These are phyloP conservation scores for Odocoileus hemionus DNA, from an alignment of 2,113 vertebrate species.

Conservation along the genomic window DNA sequence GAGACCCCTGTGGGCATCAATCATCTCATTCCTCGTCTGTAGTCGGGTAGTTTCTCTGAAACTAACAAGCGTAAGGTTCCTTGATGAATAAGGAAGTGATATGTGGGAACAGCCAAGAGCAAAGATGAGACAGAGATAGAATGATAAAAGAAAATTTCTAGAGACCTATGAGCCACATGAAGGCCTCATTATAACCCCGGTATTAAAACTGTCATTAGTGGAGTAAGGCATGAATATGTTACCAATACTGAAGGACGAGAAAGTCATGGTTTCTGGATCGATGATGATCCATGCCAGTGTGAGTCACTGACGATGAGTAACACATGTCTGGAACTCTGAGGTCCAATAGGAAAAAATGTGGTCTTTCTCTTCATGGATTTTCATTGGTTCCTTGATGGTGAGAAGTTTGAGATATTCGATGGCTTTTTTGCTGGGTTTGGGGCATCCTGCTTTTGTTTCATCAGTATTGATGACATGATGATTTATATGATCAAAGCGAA, in stretches of 20 bases:
- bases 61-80: no score
- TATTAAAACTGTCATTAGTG: no score
- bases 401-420: background rate
- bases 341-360: background rate
- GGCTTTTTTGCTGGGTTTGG: background rate
- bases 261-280: background rate
- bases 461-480: background rate
- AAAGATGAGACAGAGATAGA: no score
- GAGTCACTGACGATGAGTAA: background rate
- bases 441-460: background rate
- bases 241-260: background rate
- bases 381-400: background rate
- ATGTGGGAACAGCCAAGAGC: no score
- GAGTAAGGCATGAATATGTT: no score
- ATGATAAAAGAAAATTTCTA: no score
- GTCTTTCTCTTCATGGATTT: background rate
- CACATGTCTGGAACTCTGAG: background rate
- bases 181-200: no score
- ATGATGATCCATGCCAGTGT: background rate
- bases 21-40: no score
- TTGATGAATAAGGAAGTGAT: no score
- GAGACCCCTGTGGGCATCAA: no score
- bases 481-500: background rate
- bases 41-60: no score
- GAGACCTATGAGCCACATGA: no score